Evolutionary conservation across 2,797 vertebrate genomes (phyloP), one percentile per base, ranked within the genome.

Genomic region (Acanthis flammea): DNA sequence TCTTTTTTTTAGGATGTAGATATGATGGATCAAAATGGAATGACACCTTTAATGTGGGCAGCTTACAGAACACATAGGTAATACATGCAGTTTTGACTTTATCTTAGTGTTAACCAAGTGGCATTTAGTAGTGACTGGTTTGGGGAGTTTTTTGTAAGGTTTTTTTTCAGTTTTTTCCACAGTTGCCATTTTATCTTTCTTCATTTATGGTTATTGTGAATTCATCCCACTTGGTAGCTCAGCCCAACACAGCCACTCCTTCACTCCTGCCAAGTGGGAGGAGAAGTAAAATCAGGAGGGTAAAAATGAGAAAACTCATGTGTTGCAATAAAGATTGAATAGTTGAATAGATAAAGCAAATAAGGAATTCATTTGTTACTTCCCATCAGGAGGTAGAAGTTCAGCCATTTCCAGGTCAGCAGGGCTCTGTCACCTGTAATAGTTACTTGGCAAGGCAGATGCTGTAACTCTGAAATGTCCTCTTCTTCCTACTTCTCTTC

Each of bases 1-100:
- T 39, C 60, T 75, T 87, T 53, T 92, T 60, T 82, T 93, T 83
- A 99, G 99, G 99, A 99, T 97, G 99, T 99, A 94, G 99, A 99
- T 97, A 99, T 99, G 99, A 99, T 99, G 99, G 99, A 99, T 98
- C 99, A 99, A 97, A 99, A 99, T 88, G 99, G 99, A 97, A 99
- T 99, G 99, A 99, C 99, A 51, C 99, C 99, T 92, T 98, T 99
- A 97, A 99, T 99, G 99, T 99, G 99, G 99, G 99, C 99, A 51
- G 98, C 99, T 60, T 99, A 99, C 97, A 98, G 99, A 97, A 99
- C 99, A 79, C 99, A 99, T 97, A 99, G 99, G 99, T 99, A 98
- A 96, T 80, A 58, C 73, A 41, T 85, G 19, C 37, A 45, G 39
- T 86, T 92, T 81, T 81, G 23, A 70, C 31, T 68, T 91, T 28